Evolutionary conservation across 2,888 invertebrate genomes (phyloP), one percentile per base, ranked within the genome.

Genomic region (Raillietiella orientalis): DNA sequence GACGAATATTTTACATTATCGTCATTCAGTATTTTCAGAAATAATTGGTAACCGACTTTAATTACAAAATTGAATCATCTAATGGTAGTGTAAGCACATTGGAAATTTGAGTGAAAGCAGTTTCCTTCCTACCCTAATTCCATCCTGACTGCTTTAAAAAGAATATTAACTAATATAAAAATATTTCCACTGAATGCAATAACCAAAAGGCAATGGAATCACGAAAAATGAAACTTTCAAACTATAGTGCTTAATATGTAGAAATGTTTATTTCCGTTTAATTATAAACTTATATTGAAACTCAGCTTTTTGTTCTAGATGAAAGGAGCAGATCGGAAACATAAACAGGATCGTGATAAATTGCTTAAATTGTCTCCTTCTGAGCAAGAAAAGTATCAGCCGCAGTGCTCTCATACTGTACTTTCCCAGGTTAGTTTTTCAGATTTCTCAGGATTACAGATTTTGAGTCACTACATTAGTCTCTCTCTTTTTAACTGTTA

Each of bases 281-380:
- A 8, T n/a, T 12, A 16, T 14, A n/a, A 25, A 16, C 17, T 15
- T 28, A 26, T 29, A 24, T 24, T 28, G 16, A n/a, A n/a, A 15
- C 8, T 31, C 19, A 19, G 20, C 27, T 30, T 32, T 24, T 33
- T 69, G 21, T 70, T 72, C 43, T 66, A 84, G 51, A 53, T 87
- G 30, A 90, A 90, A 46, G 87, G 90, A 3, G 90, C 87, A 0
- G 87, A 90, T 45, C 58, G 90, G 25, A 90, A 90, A 41, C 84
- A 87, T 45, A 87, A 90, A 43, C 87, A 87, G 41, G 90, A 90
- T 47, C 55, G 77, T 2, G 87, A 87, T 45, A 87, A 84, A 47
- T 74, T 90, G 39, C 60, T 71, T 46, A 67, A 79, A 31, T 55
- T 75, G 26, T 69, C 77, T 4, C 53, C 62, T 10, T 54, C 62